These are phyloP conservation scores for Sebastes ruberrimus DNA, from an alignment of 2,797 vertebrate species.

Conservation along the genomic window DNA sequence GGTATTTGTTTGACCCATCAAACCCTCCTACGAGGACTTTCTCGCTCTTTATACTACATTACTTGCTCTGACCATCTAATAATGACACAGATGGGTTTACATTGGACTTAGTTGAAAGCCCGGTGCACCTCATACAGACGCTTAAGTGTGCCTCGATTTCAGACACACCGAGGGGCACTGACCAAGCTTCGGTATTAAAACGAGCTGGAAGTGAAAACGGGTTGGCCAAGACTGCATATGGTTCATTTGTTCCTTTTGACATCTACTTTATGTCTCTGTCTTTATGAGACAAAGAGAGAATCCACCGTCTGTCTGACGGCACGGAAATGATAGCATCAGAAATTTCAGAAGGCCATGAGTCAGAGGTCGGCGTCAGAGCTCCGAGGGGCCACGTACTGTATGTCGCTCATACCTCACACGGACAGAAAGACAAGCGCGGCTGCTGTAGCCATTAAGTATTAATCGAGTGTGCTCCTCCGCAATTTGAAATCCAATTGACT, in stretches of 20 bases:
- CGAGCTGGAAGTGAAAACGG: too few species aligned
- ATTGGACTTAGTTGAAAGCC: neutral
- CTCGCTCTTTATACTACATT: too few species aligned
- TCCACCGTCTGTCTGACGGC: neutral
- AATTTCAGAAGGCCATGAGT: neutral
- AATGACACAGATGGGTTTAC: neutral
- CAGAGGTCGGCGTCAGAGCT: conserved; percentile 5
- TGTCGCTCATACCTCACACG: neutral
- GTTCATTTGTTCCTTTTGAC: neutral
- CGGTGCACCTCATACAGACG: neutral
- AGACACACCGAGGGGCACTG: neutral
- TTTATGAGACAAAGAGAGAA: neutral
- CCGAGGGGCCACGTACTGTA: neutral
- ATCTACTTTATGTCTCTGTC: neutral
- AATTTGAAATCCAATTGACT: conserved; percentile 67
- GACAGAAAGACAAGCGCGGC: conserved; percentile 28
- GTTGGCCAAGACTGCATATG: too few species aligned
- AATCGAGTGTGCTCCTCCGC: conserved; percentile 45
- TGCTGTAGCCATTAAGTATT: conserved; percentile 55
- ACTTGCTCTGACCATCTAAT: neutral
- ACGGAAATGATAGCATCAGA: neutral
- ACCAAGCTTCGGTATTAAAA: neutral
- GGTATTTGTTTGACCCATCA: too few species aligned
- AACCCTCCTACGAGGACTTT: too few species aligned
- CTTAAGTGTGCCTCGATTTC: rapidly evolving